These are phyloP conservation scores for Scaptomyza graminum DNA, from an alignment of 1,140 invertebrate genomes.

Conservation along the genomic window DNA sequence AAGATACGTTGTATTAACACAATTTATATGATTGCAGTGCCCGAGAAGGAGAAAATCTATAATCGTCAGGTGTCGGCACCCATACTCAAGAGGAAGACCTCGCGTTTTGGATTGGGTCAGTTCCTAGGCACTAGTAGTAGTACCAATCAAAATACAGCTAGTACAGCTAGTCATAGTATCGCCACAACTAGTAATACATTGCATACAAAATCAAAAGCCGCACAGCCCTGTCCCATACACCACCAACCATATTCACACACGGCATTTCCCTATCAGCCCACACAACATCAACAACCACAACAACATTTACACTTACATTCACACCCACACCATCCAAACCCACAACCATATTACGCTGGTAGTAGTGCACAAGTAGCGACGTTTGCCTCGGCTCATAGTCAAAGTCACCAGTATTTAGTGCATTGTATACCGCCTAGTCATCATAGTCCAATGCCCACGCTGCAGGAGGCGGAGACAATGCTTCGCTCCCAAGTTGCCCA, in stretches of 20 bases:
- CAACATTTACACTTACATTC: conserved; percentile 17
- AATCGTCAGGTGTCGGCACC: conserved; percentile 95
- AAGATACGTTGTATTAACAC: not conserved
- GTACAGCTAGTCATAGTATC: conserved; percentile 76
- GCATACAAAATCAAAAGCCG: conserved; percentile 47
- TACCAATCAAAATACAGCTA: conserved; percentile 68
- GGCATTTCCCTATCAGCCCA: conserved; percentile 62
- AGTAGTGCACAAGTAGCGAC: conserved; percentile 81
- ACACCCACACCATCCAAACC: conserved; percentile 47
- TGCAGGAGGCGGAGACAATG: conserved; percentile 74
- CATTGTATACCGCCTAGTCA: conserved; percentile 81
- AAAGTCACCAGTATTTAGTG: conserved; percentile 83
- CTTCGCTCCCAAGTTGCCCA: conserved; percentile 56
- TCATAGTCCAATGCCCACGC: conserved; percentile 81
- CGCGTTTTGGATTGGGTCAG: conserved; percentile 95
- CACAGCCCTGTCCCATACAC: conserved; percentile 75
- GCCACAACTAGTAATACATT: conserved; percentile 50
- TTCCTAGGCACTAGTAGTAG: conserved; percentile 86
- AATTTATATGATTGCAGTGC: conserved; percentile 50
- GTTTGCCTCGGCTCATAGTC: conserved; percentile 80
- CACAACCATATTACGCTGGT: conserved; percentile 50
- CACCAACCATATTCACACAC: conserved; percentile 43
- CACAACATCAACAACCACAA: conserved; percentile 41
- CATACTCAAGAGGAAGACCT: conserved; percentile 95
- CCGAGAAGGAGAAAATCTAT: conserved; percentile 95